Percentiles rank a stretch among this genome's conserved stretches.
Evolutionary conservation across 2,797 vertebrate species (phyloP).

Genomic region (Myripristis murdjan): DNA sequence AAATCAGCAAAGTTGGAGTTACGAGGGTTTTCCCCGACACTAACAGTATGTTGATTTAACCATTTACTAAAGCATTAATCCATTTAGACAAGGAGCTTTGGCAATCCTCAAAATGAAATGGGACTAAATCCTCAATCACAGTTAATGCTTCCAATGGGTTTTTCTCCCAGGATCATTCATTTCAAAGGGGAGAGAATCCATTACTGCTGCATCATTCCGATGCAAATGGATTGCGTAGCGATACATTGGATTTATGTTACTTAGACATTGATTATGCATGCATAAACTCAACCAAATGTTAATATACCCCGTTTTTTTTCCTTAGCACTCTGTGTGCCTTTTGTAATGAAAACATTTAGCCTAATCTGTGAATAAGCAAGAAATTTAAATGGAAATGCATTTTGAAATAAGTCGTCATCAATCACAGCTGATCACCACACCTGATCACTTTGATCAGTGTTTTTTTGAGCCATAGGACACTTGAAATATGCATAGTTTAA

Average conservation of each 20-base stretch:
- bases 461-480: no score
- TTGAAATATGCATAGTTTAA: no score
- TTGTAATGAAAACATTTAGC: not conserved
- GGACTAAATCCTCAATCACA: slow-evolving; percentile 32
- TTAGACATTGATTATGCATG: not conserved
- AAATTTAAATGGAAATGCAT: not conserved
- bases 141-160: slow-evolving; percentile 38
- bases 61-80: slow-evolving; percentile 53
- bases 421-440: not conserved
- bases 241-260: not conserved
- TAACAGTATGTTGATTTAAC: slow-evolving; percentile 22
- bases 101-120: slow-evolving; percentile 38
- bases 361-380: not conserved
- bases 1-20: no score
- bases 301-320: not conserved
- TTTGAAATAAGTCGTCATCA: not conserved
- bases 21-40: no score
- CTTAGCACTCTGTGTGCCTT: not conserved
- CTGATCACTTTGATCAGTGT: not conserved
- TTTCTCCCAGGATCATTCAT: slow-evolving; percentile 18
- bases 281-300: not conserved
- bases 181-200: slow-evolving; percentile 19
- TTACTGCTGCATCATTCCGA: slow-evolving; percentile 14
- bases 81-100: slow-evolving; percentile 55
- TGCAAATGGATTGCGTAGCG: slow-evolving; percentile 7